Conservation (phyloP, 2,113 vertebrate genomes). For the Pelusios castaneus region DNA sequence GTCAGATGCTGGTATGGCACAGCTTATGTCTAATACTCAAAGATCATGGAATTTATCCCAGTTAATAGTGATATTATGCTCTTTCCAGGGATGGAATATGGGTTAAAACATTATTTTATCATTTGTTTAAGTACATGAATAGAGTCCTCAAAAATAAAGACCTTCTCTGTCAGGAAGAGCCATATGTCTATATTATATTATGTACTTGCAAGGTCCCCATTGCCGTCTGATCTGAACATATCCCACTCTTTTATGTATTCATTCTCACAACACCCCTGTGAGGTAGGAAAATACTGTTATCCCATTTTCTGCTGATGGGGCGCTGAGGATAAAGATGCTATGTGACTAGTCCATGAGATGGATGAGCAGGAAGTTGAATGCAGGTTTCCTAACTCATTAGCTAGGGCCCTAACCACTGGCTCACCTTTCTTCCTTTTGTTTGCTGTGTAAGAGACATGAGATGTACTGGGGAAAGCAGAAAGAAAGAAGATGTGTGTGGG, state of each 20-base stretch:
- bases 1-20: background rate
- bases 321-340: no score
- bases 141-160: background rate
- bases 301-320: background rate
- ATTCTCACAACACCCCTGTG: background rate
- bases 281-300: background rate
- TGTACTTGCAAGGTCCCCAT: no score
- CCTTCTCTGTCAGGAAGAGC: background rate
- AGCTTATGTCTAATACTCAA: background rate
- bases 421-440: fast-evolving
- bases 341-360: background rate
- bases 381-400: background rate
- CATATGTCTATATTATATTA: background rate
- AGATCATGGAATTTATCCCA: fast-evolving
- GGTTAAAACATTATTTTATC: fast-evolving
- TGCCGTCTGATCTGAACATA: no score
- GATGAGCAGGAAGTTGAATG: background rate
- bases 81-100: fast-evolving
- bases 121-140: background rate
- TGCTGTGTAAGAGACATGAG: background rate
- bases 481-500: no score
- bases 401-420: fast-evolving
- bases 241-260: background rate
- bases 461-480: background rate
- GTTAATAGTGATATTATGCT: fast-evolving